Base-by-base conservation (phyloP, 2,888 invertebrate species). In the Zaprionus bogoriensis region DNA sequence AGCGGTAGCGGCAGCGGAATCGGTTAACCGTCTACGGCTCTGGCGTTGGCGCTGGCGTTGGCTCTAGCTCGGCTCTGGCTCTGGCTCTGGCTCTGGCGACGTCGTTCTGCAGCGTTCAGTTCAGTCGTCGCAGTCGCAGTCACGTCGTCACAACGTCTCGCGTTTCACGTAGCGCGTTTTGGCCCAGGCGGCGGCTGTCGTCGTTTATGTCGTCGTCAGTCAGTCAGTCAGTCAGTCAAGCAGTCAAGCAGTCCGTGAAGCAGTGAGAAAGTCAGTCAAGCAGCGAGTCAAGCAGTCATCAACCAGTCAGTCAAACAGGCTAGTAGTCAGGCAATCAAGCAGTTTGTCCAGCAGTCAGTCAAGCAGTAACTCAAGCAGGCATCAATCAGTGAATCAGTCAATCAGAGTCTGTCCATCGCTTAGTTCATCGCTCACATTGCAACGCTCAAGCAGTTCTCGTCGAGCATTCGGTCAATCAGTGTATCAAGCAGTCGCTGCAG, bases 51-150 rank as follows among this genome's bases (percentile, higher is more conserved):
- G 42, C 50, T 3, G 20, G 20, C 25, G 27, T 25, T 22, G 22
- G 9, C 2, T 10, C 3, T 5, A 1, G 57, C 42, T 17, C 25
- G 41, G 36, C 27, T 59, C 45, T 51, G 54, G 10, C 55, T 42
- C 48, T 38, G 61, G 52, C 62, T 32, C 62, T 47, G 47, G 62
- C 57, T 44, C 55, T 17, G 10, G 48, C 50, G 6, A 23, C 48
- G 42, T 74, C 46, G 12, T 57, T 67, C 76, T 74, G 82, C 79
- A 68, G 82, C 74, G 71, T 59, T 81, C 80, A 85, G 71, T 59
- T 81, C 80, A 85, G 86, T 82, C 77, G 83, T 85, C 80, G 77
- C 85, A 81, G 80, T 81, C 80, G 80, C 80, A 81, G 85, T 85
- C 80, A 82, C 86, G 83, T 82, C 85, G 80, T 85, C 83, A 82